Base-by-base conservation (phyloP, 2,888 invertebrate species). In the Aproaerema taeniolella region DNA sequence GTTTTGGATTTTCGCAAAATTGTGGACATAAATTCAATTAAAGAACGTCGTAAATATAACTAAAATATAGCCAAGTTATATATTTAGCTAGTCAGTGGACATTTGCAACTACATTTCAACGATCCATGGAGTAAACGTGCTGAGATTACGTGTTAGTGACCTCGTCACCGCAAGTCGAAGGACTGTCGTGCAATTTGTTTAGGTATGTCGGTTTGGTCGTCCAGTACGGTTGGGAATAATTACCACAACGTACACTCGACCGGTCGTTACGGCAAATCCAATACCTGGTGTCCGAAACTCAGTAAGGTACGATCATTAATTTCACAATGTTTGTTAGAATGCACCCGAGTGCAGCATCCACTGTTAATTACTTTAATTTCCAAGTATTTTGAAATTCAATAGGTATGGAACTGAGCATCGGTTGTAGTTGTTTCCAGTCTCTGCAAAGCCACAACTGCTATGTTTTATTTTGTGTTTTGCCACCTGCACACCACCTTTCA, bases 141-240 rank as follows among this genome's bases (percentile, higher is more conserved):
- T 14, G 20, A 43, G 32, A 43, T 43, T 33, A 33, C 39, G 39
- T 34, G 39, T 31, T 32, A 31, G 68, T 81, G 79, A 82, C 80
- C 79, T 81, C 80, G 68, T 53, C 68, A 59, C 63, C 57, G 64
- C 61, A 63, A 68, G 67, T 66, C 67, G 72, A 78, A 79, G 76
- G 72, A 73, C 74, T 80, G 55, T 68, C 70, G 71, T 75, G 69
- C 66, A 64, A 74, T 73, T 70, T 75, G 68, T 70, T 78, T 86
- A 83, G 83, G 83, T 82, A 90, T 90, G 92, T 92, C 92, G 85
- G 89, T 92, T 78, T 92, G 92, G 92, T 91, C 91, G 65, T 91
- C 91, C 68, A 88, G 89, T 71, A 88, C 89, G 61, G 88, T 88
- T 75, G 91, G 82, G 64, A 82, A 82, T 76, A 83, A 82, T 77